Base-by-base conservation (phyloP, 2,888 invertebrate genomes). In the Notodromas monacha region DNA sequence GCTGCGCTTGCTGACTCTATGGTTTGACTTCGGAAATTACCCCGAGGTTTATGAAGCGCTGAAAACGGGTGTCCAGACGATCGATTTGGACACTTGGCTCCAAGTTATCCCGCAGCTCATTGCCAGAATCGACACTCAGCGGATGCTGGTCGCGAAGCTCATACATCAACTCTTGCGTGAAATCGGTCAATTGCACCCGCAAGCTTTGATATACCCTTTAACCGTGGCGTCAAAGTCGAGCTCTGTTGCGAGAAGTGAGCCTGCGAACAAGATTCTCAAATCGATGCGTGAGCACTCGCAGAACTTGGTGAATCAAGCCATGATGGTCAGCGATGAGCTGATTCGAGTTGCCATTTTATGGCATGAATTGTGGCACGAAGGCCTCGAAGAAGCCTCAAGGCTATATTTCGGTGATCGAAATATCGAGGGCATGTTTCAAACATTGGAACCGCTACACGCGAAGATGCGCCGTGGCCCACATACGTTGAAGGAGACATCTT, bases 361-460 rank as follows among this genome's bases (percentile, higher is more conserved):
- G 96, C 92, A 96, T 45, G 96, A 96, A 48, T 66, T 86, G 43
- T 99, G 96, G 96, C 84, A 92, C 45, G 96, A 96, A 48, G 92
- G 86, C 0, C 51, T 96, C 12, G 57, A 56, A 28, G 89, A 92
- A 46, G 89, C 89, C 0, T 77, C 76, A 4, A 54, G 70, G 37
- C 52, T 92, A 6, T 96, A 84, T 49, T 96, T 92, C 48, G 86
- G 84, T 3, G 96, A 96, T 47, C 62, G 70, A 34, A 86, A 96
- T 46, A 72, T 84, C 0, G 68, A 72, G 35, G 89, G 79, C 4
- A 96, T 99, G 96, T 70, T 96, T 44, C 72, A 73, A 38, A 76
- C 79, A 0, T 51, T 99, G 34, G 84, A 86, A 42, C 92, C 92
- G 0, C 49, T 99, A 29, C 96, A 96, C 45, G 65, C 67, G 2